These are phyloP conservation scores for Melanchra persicariae DNA, from an alignment of 2,888 invertebrate species.

Conservation along the genomic window DNA sequence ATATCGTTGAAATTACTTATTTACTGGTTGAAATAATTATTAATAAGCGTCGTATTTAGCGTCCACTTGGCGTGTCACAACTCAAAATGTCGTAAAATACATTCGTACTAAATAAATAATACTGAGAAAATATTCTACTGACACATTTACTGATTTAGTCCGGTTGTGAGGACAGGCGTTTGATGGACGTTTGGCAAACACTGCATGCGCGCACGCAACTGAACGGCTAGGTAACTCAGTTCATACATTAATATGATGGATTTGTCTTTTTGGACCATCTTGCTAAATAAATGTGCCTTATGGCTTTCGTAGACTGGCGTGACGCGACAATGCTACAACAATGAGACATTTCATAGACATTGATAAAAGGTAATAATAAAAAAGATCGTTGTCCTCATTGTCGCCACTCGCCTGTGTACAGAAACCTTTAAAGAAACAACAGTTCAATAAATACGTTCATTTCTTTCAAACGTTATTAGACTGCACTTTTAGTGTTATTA, in stretches of 20 bases:
- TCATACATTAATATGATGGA: slow-evolving; percentile 7
- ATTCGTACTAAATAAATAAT: slow-evolving; percentile 39
- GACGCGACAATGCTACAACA: not conserved
- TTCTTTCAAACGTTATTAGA: no score
- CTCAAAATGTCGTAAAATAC: slow-evolving; percentile 15
- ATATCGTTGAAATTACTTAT: slow-evolving; percentile 20
- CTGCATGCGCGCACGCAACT: slow-evolving; percentile 6
- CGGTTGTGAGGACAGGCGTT: slow-evolving; percentile 24
- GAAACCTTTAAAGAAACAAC: no score
- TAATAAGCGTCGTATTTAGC: slow-evolving; percentile 11
- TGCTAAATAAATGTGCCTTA: not conserved
- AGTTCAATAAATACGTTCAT: no score
- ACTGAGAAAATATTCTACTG: slow-evolving; percentile 37
- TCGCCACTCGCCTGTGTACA: not conserved
- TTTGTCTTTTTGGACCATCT: not conserved
- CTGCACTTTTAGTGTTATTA: no score
- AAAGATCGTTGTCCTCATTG: not conserved
- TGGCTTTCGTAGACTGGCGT: not conserved
- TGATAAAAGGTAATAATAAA: not conserved
- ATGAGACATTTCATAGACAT: not conserved
- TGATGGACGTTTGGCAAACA: slow-evolving; percentile 46
- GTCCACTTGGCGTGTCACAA: slow-evolving; percentile 4
- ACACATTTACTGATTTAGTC: slow-evolving; percentile 44
- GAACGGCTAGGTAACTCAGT: slow-evolving; percentile 7
- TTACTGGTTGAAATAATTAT: slow-evolving; percentile 9